Evolutionary conservation across 53 echinoderm and acorn worm genomes (phyloP).

Genomic region (Paracentrotus lividus): DNA sequence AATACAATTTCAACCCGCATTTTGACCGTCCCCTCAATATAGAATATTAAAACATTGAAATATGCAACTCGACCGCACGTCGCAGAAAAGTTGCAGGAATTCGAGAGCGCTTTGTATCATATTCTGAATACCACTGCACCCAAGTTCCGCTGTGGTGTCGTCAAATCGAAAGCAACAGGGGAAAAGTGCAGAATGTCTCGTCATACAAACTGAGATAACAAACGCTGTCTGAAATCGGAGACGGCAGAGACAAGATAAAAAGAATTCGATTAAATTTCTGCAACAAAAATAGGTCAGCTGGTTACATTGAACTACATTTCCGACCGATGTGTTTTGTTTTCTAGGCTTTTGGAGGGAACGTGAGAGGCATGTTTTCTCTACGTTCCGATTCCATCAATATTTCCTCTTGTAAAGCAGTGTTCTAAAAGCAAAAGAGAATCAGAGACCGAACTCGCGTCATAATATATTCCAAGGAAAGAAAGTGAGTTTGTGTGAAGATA

Average conservation of each 20-base stretch:
- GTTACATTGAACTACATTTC: conserved; percentile 62
- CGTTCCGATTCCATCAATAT: background rate
- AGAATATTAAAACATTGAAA: background rate
- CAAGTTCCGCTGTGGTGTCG: conserved; percentile 23
- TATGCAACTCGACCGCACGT: conserved; percentile 11
- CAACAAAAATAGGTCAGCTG: conserved; percentile 64
- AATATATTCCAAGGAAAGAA: too few species aligned
- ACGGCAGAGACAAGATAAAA: conserved; percentile 52
- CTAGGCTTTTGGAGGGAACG: conserved; percentile 41
- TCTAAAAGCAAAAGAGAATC: background rate
- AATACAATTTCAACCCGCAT: background rate
- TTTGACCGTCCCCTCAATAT: background rate
- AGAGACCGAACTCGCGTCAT: background rate
- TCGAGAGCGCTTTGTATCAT: background rate
- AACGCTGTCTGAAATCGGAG: conserved; percentile 60
- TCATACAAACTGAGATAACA: conserved; percentile 56
- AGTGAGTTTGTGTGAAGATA: background rate
- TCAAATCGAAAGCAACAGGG: conserved; percentile 18
- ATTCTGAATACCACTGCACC: conserved; percentile 15
- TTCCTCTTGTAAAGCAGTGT: background rate
- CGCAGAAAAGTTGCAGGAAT: background rate
- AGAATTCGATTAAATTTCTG: conserved; percentile 60
- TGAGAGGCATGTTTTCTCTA: conserved; percentile 32
- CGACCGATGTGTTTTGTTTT: conserved; percentile 41
- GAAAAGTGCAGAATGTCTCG: conserved; percentile 3